Evolutionary conservation across 1,140 invertebrate genomes (phyloP), one percentile per base, ranked within the genome.

Genomic region (Notospermus geniculatus): DNA sequence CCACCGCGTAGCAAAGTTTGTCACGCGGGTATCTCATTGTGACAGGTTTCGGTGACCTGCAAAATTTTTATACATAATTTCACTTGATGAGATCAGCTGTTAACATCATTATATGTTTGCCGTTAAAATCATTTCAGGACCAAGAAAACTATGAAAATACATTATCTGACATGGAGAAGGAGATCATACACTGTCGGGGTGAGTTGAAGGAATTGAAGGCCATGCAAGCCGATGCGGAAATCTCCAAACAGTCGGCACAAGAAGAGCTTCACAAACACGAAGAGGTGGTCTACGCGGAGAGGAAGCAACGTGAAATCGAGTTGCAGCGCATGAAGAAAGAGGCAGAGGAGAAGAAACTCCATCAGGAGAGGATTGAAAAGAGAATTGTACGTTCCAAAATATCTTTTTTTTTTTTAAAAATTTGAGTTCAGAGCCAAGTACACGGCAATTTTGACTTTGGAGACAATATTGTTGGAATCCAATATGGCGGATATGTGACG

Each of bases 301-400:
- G 78, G 27, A 81, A 80, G 67, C 73, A 80, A 63, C 66, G 81
- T 29, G 80, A 82, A 60, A 65, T 81, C 19, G 79, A 81, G 59
- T 68, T 82, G 17, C 71, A 77, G 56, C 75, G 78, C 59, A 77
- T 81, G 71, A 78, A 80, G 70, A 80, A 79, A 58, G 80, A 82
- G 62, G 80, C 80, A 32, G 80, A 82, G 39, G 79, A 82, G 62
- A 80, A 81, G 70, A 80, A 79, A 52, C 71, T 80, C 65, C 75
- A 78, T 56, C 75, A 80, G 59, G 80, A 82, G 57, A 69, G 75
- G 53, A 80, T 80, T 57, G 78, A 82, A 62, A 71, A 76, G 62
- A 70, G 80, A 67, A 75, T 80, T 66, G 80, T 82, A 70, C 73
- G 70, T 71, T 25, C n/a, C n/a, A n/a, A n/a, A n/a, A n/a, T n/a